These are phyloP conservation scores for Rana temporaria DNA, from an alignment of 2,113 vertebrate genomes.

Conservation along the genomic window DNA sequence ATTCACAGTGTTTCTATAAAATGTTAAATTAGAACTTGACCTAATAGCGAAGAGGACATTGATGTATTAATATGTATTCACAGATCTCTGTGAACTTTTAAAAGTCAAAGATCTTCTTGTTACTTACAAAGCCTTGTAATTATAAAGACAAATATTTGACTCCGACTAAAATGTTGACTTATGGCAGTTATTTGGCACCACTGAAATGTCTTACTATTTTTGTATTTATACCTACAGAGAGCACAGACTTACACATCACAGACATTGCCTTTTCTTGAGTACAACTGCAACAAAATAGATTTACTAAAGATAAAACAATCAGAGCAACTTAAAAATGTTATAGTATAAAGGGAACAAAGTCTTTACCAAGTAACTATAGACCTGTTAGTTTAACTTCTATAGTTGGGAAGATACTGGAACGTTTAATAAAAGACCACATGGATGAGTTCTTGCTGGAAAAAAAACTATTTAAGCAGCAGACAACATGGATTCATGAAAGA, in stretches of 20 bases:
- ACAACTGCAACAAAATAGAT: not conserved
- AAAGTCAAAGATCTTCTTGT: constrained; percentile 19
- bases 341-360: too few species aligned
- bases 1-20: too few species aligned
- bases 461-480: too few species aligned
- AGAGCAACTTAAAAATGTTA: too few species aligned
- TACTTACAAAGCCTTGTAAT: constrained; percentile 3
- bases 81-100: constrained; percentile 21
- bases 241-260: not conserved
- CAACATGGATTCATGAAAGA: too few species aligned
- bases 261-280: not conserved
- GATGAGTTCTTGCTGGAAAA: too few species aligned
- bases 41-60: not conserved
- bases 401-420: too few species aligned
- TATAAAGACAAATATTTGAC: constrained; percentile 63
- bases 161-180: constrained; percentile 59
- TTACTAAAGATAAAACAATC: too few species aligned
- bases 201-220: constrained; percentile 57
- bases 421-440: too few species aligned
- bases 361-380: too few species aligned
- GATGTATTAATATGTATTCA: constrained; percentile 16
- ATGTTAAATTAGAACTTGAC: not conserved
- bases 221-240: not conserved
- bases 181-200: constrained; percentile 59
- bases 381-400: too few species aligned